phyloP scores from a whole-genome alignment of 2,888 invertebrate species.

The Pemphredon lugubris region DNA sequence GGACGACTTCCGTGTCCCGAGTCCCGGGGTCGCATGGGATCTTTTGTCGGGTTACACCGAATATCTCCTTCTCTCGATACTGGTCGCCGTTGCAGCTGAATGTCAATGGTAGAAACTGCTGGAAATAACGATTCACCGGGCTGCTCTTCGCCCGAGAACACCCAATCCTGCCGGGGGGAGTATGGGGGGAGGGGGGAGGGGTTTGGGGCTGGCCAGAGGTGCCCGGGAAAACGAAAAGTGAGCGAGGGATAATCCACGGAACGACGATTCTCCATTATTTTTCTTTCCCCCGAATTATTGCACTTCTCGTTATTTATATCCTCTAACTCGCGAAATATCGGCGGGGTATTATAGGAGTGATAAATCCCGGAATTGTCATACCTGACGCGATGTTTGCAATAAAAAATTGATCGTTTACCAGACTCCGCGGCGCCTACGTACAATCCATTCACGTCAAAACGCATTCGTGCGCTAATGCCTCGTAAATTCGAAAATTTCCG shows the following conservation, averaged over 20 bases:
- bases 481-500: too few species aligned
- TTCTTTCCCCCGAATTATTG: conserved; percentile 13
- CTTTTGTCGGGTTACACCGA: conserved; percentile 38
- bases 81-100: conserved; percentile 19
- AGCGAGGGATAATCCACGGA: conserved; percentile 10
- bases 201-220: neutral
- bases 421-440: neutral
- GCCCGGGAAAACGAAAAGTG: neutral
- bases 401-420: conserved; percentile 3
- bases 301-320: conserved; percentile 13
- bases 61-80: neutral
- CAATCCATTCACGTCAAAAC: neutral
- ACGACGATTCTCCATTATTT: conserved; percentile 16
- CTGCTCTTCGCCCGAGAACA: neutral
- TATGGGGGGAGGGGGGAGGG: neutral
- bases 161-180: too few species aligned
- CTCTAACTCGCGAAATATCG: conserved; percentile 3
- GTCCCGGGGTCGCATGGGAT: conserved; percentile 42
- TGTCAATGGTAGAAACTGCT: conserved; percentile 28
- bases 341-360: neutral
- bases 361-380: conserved; percentile 1
- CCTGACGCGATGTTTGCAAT: conserved; percentile 7
- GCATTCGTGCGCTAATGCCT: too few species aligned
- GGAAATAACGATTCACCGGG: conserved; percentile 25
- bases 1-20: conserved; percentile 33